These are phyloP conservation scores for Tarsius wallacei DNA, from an alignment of 2,797 vertebrate genomes.

Conservation along the genomic window DNA sequence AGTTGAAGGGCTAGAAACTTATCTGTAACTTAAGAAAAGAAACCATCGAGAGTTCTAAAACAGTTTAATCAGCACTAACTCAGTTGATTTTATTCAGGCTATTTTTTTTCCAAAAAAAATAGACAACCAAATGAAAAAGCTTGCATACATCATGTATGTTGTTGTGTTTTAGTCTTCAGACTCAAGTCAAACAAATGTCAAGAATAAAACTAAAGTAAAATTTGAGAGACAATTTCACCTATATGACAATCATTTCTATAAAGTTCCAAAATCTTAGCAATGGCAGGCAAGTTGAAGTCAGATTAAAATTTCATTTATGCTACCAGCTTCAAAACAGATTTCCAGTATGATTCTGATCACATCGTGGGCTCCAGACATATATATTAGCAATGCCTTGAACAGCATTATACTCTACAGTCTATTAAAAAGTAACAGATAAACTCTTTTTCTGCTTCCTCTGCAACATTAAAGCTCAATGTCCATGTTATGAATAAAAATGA, in stretches of 20 bases:
- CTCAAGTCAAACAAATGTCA: background rate
- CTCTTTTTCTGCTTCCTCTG: background rate
- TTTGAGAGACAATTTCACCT: conserved; percentile 5
- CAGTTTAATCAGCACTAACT: background rate
- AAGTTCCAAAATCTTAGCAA: background rate
- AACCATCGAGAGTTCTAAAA: conserved; percentile 57
- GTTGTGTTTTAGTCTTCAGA: background rate
- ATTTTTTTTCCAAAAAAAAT: background rate
- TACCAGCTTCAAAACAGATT: background rate
- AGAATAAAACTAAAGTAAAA: conserved; percentile 51
- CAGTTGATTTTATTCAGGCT: background rate
- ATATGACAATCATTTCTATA: background rate
- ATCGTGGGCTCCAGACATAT: background rate
- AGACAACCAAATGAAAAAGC: conserved; percentile 10
- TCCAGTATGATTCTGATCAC: background rate
- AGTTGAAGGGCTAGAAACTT: background rate
- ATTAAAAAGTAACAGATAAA: background rate
- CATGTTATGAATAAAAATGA: background rate
- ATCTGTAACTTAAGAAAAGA: conserved; percentile 50
- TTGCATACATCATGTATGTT: background rate
- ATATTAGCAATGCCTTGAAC: background rate
- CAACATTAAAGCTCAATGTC: background rate
- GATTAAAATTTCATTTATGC: background rate
- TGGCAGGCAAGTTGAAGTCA: background rate
- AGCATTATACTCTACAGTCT: background rate